Conservation (phyloP, 2,888 invertebrate species). For the Argyra leucocephala region DNA sequence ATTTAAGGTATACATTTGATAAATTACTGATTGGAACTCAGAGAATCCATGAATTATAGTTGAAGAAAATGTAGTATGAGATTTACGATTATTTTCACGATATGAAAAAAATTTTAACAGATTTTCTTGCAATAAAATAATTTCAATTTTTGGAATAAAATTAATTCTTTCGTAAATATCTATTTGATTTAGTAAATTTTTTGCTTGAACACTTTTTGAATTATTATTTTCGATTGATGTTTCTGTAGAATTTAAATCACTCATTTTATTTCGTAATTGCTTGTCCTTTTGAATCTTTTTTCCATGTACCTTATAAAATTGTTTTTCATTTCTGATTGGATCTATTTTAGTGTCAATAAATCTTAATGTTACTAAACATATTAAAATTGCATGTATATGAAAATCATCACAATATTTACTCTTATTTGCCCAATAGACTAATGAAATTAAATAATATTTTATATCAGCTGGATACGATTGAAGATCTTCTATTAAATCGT, state of each 20-base stretch:
- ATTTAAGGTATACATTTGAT: slow-evolving; percentile 48
- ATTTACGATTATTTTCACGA: slow-evolving; percentile 38
- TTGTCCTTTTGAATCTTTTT: slow-evolving; percentile 34
- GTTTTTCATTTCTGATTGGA: slow-evolving; percentile 33
- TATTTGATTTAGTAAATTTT: slow-evolving; percentile 23
- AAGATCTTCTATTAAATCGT: slow-evolving; percentile 18
- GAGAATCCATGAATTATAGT: slow-evolving; percentile 38
- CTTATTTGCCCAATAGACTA: slow-evolving; percentile 39
- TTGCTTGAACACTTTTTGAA: slow-evolving; percentile 23
- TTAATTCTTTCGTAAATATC: slow-evolving; percentile 30
- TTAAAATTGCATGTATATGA: slow-evolving; percentile 35
- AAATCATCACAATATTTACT: slow-evolving; percentile 33
- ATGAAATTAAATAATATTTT: slow-evolving; percentile 35
- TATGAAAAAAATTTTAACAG: slow-evolving; percentile 39
- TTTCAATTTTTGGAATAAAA: slow-evolving; percentile 36
- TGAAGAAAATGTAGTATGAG: slow-evolving; percentile 37
- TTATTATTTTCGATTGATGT: slow-evolving; percentile 26
- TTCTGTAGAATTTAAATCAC: slow-evolving; percentile 15
- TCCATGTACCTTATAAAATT: slow-evolving; percentile 35
- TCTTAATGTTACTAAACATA: slow-evolving; percentile 35
- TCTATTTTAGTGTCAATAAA: slow-evolving; percentile 38
- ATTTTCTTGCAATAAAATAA: slow-evolving; percentile 35
- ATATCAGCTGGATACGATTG: slow-evolving; percentile 32
- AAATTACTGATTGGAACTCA: slow-evolving; percentile 40
- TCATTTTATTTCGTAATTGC: slow-evolving; percentile 30